Base-by-base conservation (phyloP, 2,113 vertebrate species). In the Heliornis fulica region DNA sequence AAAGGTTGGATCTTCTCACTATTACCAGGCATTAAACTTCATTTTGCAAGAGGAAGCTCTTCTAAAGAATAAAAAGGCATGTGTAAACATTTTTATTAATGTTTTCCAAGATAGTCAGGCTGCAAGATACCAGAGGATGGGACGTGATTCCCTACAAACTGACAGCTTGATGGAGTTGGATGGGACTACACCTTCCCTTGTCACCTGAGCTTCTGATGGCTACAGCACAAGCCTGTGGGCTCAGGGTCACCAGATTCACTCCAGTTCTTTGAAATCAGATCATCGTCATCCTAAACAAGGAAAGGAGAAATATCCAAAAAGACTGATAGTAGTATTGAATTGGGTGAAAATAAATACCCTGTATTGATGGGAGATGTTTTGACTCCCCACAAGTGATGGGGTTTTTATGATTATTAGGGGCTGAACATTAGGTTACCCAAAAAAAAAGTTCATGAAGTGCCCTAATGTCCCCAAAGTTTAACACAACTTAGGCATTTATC, bases 331-430 rank as follows among this genome's bases (percentile, higher is more conserved):
- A 56, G 6, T 28, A 31, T 10, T n/a, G 16, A 54, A 36, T 16
- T 56, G 71, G 66, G 25, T 40, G 22, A n/a, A 7, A 12, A 66
- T 68, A 66, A 61, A 18, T 3, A 51, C 3, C 21, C 5, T 50
- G 51, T 63, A 5, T 22, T 57, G 9, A 11, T 51, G 11, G 12
- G 50, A 70, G 4, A 28, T 14, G 11, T 71, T 71, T 76, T 41
- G 14, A 34, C 17, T 36, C 8, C 15, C 7, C 53, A 8, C 13
- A 64, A 57, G 9, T 29, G 10, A 12, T n/a, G 6, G 0, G 0
- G 0, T 18, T 36, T 51, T 74, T 32, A 15, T 46, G 0, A 48
- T 40, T 80, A 86, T 76, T 48, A 54, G 56, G 12, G 21, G 6
- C 11, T 82, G 26, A 72, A 36, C 13, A 34, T 81, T 29, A 34